These are phyloP conservation scores for Sphenopsis melanotis DNA, from an alignment of 2,797 vertebrate genomes.

Conservation along the genomic window DNA sequence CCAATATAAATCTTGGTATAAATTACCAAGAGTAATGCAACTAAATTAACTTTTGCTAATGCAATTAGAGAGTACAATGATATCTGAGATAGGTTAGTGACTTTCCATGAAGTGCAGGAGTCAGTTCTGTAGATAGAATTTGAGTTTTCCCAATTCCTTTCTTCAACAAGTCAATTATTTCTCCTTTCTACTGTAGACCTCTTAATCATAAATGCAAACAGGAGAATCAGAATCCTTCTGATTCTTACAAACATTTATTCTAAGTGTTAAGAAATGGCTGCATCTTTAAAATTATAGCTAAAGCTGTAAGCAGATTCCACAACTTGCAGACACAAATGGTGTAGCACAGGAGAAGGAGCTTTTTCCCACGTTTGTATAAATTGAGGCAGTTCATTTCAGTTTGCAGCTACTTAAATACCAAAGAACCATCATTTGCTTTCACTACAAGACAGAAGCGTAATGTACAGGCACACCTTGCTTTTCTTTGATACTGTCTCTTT, in stretches of 20 bases:
- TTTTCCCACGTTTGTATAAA: background rate
- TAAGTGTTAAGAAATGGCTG: background rate
- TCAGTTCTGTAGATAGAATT: background rate
- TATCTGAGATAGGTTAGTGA: background rate
- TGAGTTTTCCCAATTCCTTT: background rate
- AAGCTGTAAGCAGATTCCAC: constrained; percentile 1
- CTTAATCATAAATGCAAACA: background rate
- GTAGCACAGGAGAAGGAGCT: background rate
- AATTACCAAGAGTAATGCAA: background rate
- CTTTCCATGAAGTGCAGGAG: background rate
- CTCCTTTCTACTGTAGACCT: background rate
- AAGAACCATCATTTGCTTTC: background rate
- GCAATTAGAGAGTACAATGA: background rate
- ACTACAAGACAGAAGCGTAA: constrained; percentile 5
- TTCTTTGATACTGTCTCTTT: background rate
- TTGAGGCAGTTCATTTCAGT: background rate
- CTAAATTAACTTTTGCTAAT: background rate
- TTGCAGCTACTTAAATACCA: constrained; percentile 20
- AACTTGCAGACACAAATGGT: background rate
- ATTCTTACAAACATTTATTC: background rate
- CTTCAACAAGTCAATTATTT: background rate
- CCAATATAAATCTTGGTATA: background rate
- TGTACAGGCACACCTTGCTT: background rate
- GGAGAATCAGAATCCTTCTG: background rate
- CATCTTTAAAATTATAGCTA: background rate